A percentile compares a stretch with the other conserved stretches of the same genome.
phyloP scores from a whole-genome alignment of 1,140 invertebrate genomes.

The Ectropis grisescens region DNA sequence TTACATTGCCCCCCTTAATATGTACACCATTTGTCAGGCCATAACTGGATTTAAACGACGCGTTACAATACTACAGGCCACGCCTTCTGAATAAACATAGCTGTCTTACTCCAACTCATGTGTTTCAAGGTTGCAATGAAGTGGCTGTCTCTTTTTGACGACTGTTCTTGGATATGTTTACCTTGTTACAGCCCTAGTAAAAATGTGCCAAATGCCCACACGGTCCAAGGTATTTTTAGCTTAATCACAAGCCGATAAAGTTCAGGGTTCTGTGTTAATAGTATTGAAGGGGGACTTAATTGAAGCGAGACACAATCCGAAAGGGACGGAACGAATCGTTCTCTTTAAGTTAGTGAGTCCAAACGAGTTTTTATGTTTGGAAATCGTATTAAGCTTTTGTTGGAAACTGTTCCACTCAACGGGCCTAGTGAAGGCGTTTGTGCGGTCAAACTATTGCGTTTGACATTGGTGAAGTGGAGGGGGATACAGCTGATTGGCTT shows the following conservation, averaged over 20 bases:
- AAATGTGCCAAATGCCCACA: slow-evolving; percentile 28
- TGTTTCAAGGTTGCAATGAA: neutral
- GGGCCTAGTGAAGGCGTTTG: slow-evolving; percentile 63
- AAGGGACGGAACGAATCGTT: slow-evolving; percentile 47
- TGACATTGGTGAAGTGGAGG: slow-evolving; percentile 48
- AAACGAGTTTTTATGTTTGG: slow-evolving; percentile 69
- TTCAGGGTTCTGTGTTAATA: slow-evolving; percentile 10
- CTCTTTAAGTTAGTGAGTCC: slow-evolving; percentile 59
- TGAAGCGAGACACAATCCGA: slow-evolving; percentile 40
- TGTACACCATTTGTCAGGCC: slow-evolving; percentile 68
- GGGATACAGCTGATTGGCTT: slow-evolving; percentile 68
- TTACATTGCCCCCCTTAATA: slow-evolving; percentile 66
- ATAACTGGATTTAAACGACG: slow-evolving; percentile 67
- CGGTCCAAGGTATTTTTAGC: slow-evolving; percentile 11
- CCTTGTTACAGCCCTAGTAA: slow-evolving; percentile 29
- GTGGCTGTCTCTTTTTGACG: slow-evolving; percentile 25
- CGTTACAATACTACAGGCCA: slow-evolving; percentile 36
- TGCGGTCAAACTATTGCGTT: slow-evolving; percentile 60
- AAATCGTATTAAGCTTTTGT: slow-evolving; percentile 71
- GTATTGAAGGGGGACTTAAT: slow-evolving; percentile 36
- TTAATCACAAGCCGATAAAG: neutral
- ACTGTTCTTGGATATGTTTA: slow-evolving; percentile 34
- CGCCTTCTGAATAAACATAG: slow-evolving; percentile 40
- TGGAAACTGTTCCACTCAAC: slow-evolving; percentile 66
- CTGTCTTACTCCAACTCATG: slow-evolving; percentile 23